phyloP scores from a whole-genome alignment of 2,113 vertebrate species.

The Synchiropus splendidus region DNA sequence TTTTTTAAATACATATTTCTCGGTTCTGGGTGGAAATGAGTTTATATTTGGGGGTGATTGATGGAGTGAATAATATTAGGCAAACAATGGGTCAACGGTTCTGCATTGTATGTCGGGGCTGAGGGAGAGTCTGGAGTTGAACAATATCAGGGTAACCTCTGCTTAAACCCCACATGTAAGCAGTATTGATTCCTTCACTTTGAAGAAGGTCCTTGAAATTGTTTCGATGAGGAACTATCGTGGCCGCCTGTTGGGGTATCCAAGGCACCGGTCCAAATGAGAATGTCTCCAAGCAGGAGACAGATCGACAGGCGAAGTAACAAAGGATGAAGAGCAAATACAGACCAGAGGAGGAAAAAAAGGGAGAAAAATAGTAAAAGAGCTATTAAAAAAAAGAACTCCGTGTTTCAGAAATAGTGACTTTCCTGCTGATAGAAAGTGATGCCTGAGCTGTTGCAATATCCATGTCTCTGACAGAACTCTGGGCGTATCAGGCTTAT shows the following conservation, averaged over 20 bases:
- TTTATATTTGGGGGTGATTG: slow-evolving; percentile 43
- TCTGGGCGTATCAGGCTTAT: slow-evolving; percentile 60
- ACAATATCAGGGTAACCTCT: slow-evolving; percentile 55
- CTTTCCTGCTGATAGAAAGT: slow-evolving; percentile 46
- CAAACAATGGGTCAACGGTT: slow-evolving; percentile 46
- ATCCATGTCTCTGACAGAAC: slow-evolving; percentile 65
- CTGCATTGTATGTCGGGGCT: slow-evolving; percentile 41
- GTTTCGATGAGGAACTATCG: slow-evolving; percentile 59
- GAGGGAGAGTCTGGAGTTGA: slow-evolving; percentile 57
- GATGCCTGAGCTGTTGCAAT: slow-evolving; percentile 59
- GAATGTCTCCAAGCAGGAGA: slow-evolving; percentile 59
- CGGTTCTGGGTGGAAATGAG: slow-evolving; percentile 35
- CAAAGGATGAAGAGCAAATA: slow-evolving; percentile 32
- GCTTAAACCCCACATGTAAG: slow-evolving; percentile 65
- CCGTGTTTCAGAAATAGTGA: slow-evolving; percentile 54
- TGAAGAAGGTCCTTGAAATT: slow-evolving; percentile 65
- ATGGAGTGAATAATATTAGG: slow-evolving; percentile 59
- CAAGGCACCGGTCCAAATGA: slow-evolving; percentile 56
- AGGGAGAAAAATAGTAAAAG: slow-evolving; percentile 37
- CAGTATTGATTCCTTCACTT: slow-evolving; percentile 67
- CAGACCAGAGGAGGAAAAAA: slow-evolving; percentile 21
- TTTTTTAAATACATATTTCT: slow-evolving; percentile 33
- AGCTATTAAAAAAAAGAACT: slow-evolving; percentile 30
- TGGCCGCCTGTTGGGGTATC: slow-evolving; percentile 47
- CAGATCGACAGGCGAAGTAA: slow-evolving; percentile 35